These are phyloP conservation scores for Apis laboriosa DNA, from an alignment of 1,140 invertebrate genomes.

Conservation along the genomic window DNA sequence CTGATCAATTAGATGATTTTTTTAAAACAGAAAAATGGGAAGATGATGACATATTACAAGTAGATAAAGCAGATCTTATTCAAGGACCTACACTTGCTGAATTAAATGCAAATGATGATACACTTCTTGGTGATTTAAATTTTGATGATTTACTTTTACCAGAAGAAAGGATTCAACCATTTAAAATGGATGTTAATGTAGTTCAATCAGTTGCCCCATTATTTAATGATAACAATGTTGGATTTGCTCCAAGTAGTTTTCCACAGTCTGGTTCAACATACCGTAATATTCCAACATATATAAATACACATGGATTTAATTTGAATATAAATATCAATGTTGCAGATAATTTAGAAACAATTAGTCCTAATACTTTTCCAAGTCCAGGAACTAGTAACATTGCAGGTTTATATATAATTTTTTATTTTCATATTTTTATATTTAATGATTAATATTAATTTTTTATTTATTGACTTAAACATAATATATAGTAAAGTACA, in stretches of 20 bases:
- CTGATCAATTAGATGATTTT: conserved; percentile 73
- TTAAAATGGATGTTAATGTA: conserved; percentile 56
- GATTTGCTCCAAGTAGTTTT: conserved; percentile 76
- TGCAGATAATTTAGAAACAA: conserved; percentile 71
- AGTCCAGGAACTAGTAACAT: conserved; percentile 76
- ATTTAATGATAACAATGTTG: conserved; percentile 56
- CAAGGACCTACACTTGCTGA: conserved; percentile 92
- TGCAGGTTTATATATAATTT: conserved; percentile 68
- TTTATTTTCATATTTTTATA: conserved; percentile 3
- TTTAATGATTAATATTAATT: neutral
- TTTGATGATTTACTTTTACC: conserved; percentile 91
- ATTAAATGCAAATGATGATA: conserved; percentile 92
- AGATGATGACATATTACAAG: conserved; percentile 94
- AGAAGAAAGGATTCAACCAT: conserved; percentile 82
- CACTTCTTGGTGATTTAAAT: conserved; percentile 89
- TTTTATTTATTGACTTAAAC: neutral
- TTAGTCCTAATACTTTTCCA: conserved; percentile 73
- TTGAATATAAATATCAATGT: conserved; percentile 70
- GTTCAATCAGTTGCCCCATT: conserved; percentile 62
- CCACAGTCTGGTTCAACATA: conserved; percentile 72
- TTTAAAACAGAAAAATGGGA: conserved; percentile 86
- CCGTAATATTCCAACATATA: conserved; percentile 66
- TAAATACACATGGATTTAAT: conserved; percentile 66
- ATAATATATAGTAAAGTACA: neutral
- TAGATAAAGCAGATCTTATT: conserved; percentile 92